Evolutionary conservation across 2,113 vertebrate genomes (phyloP).

Genomic region (Tachysurus vachellii): DNA sequence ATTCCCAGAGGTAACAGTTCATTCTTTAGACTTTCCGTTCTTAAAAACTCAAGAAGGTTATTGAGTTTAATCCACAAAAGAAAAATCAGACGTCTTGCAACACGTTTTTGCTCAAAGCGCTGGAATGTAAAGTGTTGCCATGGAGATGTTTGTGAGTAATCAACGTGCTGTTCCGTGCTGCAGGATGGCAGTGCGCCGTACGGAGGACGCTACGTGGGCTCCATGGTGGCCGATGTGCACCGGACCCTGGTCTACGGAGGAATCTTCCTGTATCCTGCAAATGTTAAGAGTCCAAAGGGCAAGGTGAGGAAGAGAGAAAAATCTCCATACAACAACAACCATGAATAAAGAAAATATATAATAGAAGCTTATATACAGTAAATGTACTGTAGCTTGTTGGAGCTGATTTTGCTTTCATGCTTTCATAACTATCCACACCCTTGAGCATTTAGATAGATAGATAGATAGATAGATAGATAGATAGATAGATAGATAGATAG

Average conservation of each 20-base stretch:
- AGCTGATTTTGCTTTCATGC: not conserved
- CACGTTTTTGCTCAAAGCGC: not conserved
- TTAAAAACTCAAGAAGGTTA: not conserved
- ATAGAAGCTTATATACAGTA: not conserved
- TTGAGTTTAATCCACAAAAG: not conserved
- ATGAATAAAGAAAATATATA: not conserved
- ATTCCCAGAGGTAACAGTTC: slow-evolving; percentile 80
- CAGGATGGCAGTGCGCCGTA: slow-evolving; percentile 88
- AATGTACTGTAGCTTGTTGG: not conserved
- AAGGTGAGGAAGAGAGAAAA: slow-evolving; percentile 75
- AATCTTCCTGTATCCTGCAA: slow-evolving; percentile 94
- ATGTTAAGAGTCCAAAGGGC: slow-evolving; percentile 86
- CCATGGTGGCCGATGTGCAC: slow-evolving; percentile 98
- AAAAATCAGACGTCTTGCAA: not conserved
- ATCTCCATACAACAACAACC: not conserved
- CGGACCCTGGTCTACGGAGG: slow-evolving; percentile 94
- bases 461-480: too few species aligned
- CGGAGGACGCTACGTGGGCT: slow-evolving; percentile 87
- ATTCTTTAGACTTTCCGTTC: not conserved
- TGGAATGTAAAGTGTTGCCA: not conserved
- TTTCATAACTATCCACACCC: not conserved
- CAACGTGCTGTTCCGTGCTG: not conserved
- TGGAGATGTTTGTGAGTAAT: not conserved
- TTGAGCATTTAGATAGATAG: too few species aligned
- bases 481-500: too few species aligned